Evolutionary conservation across 2,888 invertebrate genomes (phyloP), one percentile per base, ranked within the genome.

Genomic region (Leistus spinibarbis): DNA sequence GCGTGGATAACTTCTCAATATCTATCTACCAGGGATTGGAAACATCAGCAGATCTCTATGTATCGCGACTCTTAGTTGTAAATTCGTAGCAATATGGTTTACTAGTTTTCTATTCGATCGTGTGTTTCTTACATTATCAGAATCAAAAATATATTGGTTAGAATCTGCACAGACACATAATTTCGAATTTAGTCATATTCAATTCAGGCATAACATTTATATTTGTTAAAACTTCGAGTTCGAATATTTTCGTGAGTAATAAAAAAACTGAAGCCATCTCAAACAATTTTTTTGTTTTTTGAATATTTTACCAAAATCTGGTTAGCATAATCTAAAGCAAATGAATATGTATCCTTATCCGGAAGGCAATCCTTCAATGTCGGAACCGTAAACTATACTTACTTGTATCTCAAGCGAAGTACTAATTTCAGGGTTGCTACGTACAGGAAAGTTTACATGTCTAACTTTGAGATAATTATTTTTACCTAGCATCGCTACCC

Each of bases 341-440:
- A 40, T 40, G 40, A 40, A 7, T 40, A 40, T 40, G 40, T 40
- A 40, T 40, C 40, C 40, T 13, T 40, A 40, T 40, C 40, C 5
- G 40, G 5, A 40, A 40, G 40, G 40, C 7, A 40, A 40, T 40
- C 40, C 40, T 40, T 40, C 40, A 40, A 40, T 40, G 40, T 40
- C 40, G 7, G 40, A 40, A 40, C 40, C 13, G 40, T 1, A 40
- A 40, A 40, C 40, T 40, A 40, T 40, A 40, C 40, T 40, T 40
- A 40, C 4, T 16, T 13, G 56, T 56, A 19, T 19, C 17, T 60
- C 10, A 40, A 13, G 10, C 40, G 13, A 7, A 40, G 10, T 20
- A 60, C 60, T 60, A 60, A 60, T 60, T 19, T 60, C 60, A 60
- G 60, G 19, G 16, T 60, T 60, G 19, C 60, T 20, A 60, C 20